These are phyloP conservation scores for Epinotia brunnichana DNA, from an alignment of 2,888 invertebrate species.

Conservation along the genomic window DNA sequence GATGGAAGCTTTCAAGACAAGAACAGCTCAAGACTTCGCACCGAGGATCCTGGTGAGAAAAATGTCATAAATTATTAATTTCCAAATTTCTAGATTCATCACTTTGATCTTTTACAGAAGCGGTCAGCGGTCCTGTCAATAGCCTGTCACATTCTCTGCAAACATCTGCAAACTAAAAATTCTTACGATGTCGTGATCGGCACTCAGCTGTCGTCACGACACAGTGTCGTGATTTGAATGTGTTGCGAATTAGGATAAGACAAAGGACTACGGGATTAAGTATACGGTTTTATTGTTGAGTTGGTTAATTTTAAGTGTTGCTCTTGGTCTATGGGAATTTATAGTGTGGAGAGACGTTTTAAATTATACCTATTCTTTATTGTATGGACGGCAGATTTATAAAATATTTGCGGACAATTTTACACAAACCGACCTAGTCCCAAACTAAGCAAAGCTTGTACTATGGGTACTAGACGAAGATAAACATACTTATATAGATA, in stretches of 20 bases:
- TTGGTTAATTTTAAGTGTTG: slow-evolving; percentile 35
- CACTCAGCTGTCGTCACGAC: not conserved
- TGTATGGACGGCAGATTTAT: no score
- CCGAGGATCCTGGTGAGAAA: slow-evolving; percentile 59
- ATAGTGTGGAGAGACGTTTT: not conserved
- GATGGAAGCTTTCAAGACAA: slow-evolving; percentile 18
- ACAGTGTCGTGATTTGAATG: not conserved
- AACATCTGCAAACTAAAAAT: not conserved
- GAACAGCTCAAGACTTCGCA: slow-evolving; percentile 44
- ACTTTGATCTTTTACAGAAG: slow-evolving; percentile 79
- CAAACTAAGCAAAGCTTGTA: no score
- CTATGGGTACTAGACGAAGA: no score
- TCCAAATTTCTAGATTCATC: slow-evolving; percentile 66
- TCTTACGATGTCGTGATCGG: not conserved
- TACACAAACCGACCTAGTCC: no score
- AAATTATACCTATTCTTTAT: not conserved
- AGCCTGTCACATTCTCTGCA: not conserved
- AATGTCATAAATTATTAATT: slow-evolving; percentile 47
- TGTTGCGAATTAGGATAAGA: slow-evolving; percentile 47
- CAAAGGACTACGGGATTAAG: slow-evolving; percentile 64
- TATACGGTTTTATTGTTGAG: slow-evolving; percentile 57
- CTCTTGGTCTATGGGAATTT: slow-evolving; percentile 24
- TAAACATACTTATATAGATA: no score
- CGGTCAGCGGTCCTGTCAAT: not conserved
- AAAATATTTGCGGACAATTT: no score